Evolutionary conservation across 2,888 invertebrate genomes (phyloP).

Genomic region (Synergus laeviventris): DNA sequence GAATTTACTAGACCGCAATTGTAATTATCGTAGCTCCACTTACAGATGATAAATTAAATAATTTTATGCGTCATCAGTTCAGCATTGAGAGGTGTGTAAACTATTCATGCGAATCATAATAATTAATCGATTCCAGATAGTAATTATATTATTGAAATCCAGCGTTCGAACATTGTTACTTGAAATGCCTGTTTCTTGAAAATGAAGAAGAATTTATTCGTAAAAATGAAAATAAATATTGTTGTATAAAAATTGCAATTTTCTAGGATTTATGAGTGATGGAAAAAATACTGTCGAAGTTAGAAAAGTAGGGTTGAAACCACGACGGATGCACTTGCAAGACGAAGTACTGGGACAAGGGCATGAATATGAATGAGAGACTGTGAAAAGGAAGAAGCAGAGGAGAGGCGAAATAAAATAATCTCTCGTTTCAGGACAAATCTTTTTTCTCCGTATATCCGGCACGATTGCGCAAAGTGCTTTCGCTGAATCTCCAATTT

Average conservation of each 20-base stretch:
- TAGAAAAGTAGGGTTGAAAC: conserved; percentile 8
- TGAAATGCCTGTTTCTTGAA: background rate
- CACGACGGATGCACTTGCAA: conserved; percentile 58
- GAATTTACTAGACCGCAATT: conserved; percentile 47
- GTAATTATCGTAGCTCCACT: background rate
- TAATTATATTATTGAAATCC: background rate
- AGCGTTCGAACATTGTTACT: no score
- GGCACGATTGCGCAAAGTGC: conserved; percentile 34
- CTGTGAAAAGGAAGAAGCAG: conserved; percentile 50
- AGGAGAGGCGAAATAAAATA: conserved; percentile 66
- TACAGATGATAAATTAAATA: background rate
- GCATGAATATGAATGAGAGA: conserved; percentile 71
- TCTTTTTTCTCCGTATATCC: conserved; percentile 34
- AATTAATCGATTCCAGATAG: background rate
- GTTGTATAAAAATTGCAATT: conserved; percentile 8
- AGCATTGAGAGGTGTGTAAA: background rate
- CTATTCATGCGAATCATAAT: background rate
- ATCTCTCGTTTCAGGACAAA: conserved; percentile 51
- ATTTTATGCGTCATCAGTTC: background rate
- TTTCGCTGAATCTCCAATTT: conserved; percentile 33
- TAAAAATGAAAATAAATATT: no score
- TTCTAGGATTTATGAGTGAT: background rate
- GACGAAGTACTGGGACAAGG: conserved; percentile 64
- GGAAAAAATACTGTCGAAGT: background rate
- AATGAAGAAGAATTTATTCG: background rate